Conservation (phyloP, 2,888 invertebrate species). For the Drosophila merina region DNA sequence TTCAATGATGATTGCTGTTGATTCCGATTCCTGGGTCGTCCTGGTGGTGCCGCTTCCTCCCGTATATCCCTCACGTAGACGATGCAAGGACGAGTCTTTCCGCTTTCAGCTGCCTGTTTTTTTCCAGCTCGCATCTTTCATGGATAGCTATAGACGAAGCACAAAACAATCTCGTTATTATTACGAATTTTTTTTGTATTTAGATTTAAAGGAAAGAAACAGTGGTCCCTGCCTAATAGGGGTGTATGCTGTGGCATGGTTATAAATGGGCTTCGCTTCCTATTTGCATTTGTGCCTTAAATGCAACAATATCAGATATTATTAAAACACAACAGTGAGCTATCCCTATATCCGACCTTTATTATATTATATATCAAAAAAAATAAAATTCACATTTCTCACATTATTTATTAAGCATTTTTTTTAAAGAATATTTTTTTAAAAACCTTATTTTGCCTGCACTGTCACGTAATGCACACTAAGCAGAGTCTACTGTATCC, state of each 20-base stretch:
- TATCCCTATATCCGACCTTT: too few species aligned
- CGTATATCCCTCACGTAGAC: constrained; percentile 80
- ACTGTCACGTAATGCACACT: not conserved
- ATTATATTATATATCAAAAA: too few species aligned
- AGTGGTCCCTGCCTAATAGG: constrained; percentile 1
- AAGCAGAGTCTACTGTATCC: constrained; percentile 9
- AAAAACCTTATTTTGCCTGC: not conserved
- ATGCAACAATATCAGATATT: not conserved
- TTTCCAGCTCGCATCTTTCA: constrained; percentile 82
- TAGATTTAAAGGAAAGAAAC: not conserved
- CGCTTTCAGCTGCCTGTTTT: constrained; percentile 68
- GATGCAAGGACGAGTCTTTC: constrained; percentile 81
- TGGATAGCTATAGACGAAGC: constrained; percentile 50
- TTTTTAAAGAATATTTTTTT: not conserved
- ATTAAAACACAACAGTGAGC: constrained; percentile 2
- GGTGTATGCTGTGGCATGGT: not conserved
- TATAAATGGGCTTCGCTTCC: not conserved
- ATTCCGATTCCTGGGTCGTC: constrained; percentile 13
- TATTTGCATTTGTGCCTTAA: not conserved
- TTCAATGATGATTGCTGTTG: constrained; percentile 32
- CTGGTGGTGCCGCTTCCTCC: constrained; percentile 33
- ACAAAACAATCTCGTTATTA: constrained; percentile 7
- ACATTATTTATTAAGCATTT: not conserved
- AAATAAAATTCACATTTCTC: not conserved
- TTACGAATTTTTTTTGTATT: not conserved